These are phyloP conservation scores for Rhopalosiphum padi DNA, from an alignment of 1,140 invertebrate genomes.

Conservation along the genomic window DNA sequence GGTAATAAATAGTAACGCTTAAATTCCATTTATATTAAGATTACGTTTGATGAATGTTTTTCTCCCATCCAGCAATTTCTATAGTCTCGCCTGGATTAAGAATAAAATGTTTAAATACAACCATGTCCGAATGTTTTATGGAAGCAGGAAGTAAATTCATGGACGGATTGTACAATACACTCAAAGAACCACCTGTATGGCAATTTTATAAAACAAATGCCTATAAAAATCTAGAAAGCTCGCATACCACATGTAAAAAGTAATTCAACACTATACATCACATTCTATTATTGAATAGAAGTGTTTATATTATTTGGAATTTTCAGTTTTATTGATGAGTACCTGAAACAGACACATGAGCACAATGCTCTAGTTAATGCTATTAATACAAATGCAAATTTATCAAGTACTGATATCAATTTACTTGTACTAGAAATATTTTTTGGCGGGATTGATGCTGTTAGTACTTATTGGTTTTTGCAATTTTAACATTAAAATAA, in stretches of 20 bases:
- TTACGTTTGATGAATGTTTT: not conserved
- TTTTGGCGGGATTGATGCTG: slow-evolving; percentile 64
- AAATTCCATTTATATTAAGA: not conserved
- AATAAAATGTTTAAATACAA: slow-evolving; percentile 57
- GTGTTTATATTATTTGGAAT: slow-evolving; percentile 11
- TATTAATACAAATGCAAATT: slow-evolving; percentile 62
- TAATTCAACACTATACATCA: slow-evolving; percentile 56
- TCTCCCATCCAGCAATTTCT: slow-evolving; percentile 63
- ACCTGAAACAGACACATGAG: slow-evolving; percentile 54
- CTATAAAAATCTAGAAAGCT: slow-evolving; percentile 63
- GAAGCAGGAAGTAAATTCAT: slow-evolving; percentile 63
- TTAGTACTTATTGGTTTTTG: slow-evolving; percentile 30
- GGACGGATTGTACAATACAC: slow-evolving; percentile 63
- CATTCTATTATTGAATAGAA: not conserved
- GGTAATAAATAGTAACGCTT: slow-evolving; percentile 60
- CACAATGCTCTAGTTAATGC: slow-evolving; percentile 61
- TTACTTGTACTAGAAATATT: slow-evolving; percentile 64
- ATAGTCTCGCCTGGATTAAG: slow-evolving; percentile 62
- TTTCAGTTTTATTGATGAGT: slow-evolving; percentile 59
- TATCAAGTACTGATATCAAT: slow-evolving; percentile 62
- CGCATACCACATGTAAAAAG: slow-evolving; percentile 62
- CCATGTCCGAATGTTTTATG: slow-evolving; percentile 60
- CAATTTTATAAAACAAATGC: slow-evolving; percentile 63
- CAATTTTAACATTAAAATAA: not conserved
- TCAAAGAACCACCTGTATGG: slow-evolving; percentile 64